A percentile compares a stretch with the other conserved stretches of the same genome.
Conservation (phyloP, 2,888 invertebrate species). For the Bombylius discolor region DNA sequence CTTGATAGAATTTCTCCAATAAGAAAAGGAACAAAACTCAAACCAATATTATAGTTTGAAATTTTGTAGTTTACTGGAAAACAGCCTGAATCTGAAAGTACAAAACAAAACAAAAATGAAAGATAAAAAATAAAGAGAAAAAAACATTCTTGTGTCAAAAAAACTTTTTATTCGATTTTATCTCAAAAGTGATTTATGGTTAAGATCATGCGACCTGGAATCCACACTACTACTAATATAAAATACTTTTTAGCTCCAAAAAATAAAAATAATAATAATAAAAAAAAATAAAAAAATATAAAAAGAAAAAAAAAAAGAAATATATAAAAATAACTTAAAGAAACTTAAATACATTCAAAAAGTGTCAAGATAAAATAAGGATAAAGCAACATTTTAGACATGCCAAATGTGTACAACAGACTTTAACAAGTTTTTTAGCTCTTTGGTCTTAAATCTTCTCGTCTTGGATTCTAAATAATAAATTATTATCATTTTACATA, state of each 20-base stretch:
- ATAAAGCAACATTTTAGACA: slow-evolving; percentile 3
- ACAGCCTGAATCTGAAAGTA: no score
- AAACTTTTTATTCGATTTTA: slow-evolving; percentile 12
- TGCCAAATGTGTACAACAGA: neutral
- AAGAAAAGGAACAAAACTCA: neutral
- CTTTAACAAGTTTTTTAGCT: slow-evolving; percentile 5
- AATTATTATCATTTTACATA: neutral
- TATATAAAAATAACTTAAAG: neutral
- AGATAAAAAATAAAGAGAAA: neutral
- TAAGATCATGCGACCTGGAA: slow-evolving; percentile 1
- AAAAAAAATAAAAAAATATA: no score
- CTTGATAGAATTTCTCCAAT: neutral
- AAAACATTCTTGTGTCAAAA: slow-evolving; percentile 8
- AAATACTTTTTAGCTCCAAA: neutral
- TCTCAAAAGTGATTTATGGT: slow-evolving; percentile 12
- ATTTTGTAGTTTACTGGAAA: no score
- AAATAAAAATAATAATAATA: no score
- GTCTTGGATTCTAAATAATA: slow-evolving; percentile 4
- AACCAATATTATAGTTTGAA: no score
- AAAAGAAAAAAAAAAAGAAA: neutral
- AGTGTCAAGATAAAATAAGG: slow-evolving; percentile 3
- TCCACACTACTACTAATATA: neutral
- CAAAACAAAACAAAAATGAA: no score
- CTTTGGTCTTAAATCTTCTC: slow-evolving; percentile 1
- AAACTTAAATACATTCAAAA: neutral